These are phyloP conservation scores for Acrossocheilus fasciatus DNA, from an alignment of 2,797 vertebrate genomes.

Conservation along the genomic window DNA sequence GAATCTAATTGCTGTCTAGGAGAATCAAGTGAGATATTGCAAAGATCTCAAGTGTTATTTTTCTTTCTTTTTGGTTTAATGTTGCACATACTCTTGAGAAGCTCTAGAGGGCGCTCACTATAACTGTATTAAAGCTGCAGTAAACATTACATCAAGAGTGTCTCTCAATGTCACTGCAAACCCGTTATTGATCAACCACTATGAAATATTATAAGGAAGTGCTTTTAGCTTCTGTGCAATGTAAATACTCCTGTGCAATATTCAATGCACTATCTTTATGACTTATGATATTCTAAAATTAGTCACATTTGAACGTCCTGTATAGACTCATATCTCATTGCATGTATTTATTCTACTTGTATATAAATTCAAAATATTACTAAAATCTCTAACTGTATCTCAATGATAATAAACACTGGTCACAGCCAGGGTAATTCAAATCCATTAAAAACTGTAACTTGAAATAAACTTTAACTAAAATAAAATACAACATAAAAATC, in stretches of 20 bases:
- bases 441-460: background rate
- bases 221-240: background rate
- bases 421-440: background rate
- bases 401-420: background rate
- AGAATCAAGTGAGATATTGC: background rate
- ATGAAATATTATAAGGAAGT: background rate
- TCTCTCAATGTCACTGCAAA: background rate
- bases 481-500: background rate
- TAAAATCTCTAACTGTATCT: background rate
- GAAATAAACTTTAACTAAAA: background rate
- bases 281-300: background rate
- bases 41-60: background rate
- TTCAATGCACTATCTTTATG: background rate
- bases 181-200: background rate
- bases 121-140: background rate
- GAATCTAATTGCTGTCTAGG: background rate
- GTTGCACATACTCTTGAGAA: slow-evolving; percentile 8
- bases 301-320: background rate
- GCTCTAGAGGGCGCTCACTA: slow-evolving; percentile 44
- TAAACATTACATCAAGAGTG: background rate
- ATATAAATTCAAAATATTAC: background rate
- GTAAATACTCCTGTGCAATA: background rate
- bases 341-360: background rate
- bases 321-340: background rate
- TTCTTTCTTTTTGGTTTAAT: background rate